Evolutionary conservation across 2,888 invertebrate genomes (phyloP), one percentile per base, ranked within the genome.

Genomic region (Seira musarum): DNA sequence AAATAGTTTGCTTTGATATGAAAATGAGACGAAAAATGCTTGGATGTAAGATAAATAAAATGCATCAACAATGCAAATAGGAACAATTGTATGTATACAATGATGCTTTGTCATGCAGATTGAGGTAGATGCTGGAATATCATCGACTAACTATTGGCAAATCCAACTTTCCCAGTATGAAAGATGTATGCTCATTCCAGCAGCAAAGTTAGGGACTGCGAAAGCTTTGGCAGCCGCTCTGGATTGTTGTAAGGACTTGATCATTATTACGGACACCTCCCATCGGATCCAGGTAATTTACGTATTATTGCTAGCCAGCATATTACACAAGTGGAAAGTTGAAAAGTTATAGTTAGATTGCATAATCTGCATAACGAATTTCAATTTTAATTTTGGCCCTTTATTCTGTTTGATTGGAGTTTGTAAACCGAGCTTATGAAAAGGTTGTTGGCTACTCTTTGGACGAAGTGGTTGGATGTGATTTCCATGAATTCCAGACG

Each of bases 401-500:
- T 40, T 17, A 6, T 40, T 40, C 13, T 64, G 46, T 65, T 61
- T 64, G 40, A 0, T 49, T 61, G 6, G 91, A 97, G 95, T 94
- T 95, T 88, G 93, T 95, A 86, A 97, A 97, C 89, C 93, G 94
- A 87, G 93, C 96, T 22, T 94, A 94, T 89, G 96, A 96, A 89
- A 93, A 94, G 83, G 90, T 95, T 85, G 91, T 96, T 83, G 96
- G 96, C 57, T 93, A 91, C 89, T 91, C 91, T 85, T 90, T 90
- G 86, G 92, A 92, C 70, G 93, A 93, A 82, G 89, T 93, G 35
- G 87, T 91, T 22, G 93, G 92, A 15, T 91, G 90, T 88, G 91
- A 91, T 86, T 89, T 93, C 17, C 89, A 91, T 83, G 92, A 93
- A 75, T 87, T 92, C 74, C 89, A 90, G 77, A 89, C 89, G 70